Percentiles rank a stretch among this genome's conserved stretches.
phyloP scores from a whole-genome alignment of 2,888 invertebrate genomes.

The Lycocerus yunnanus region DNA sequence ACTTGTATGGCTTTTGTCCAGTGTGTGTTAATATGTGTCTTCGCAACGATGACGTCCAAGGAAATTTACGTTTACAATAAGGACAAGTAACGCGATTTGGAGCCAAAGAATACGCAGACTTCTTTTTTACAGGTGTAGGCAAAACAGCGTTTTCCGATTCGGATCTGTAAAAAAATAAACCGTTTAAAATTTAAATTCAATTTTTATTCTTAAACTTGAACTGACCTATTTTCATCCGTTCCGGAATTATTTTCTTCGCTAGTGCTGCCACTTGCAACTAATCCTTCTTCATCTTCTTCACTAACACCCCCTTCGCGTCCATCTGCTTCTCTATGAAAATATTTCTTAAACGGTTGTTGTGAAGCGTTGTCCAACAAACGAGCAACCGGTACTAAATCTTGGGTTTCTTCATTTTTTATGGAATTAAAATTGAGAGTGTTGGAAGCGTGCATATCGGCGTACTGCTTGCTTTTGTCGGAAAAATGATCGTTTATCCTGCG shows the following conservation, averaged over 20 bases:
- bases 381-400: constrained; percentile 79
- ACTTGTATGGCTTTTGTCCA: constrained; percentile 95
- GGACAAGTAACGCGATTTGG: constrained; percentile 94
- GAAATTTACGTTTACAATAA: constrained; percentile 91
- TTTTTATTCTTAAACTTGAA: constrained; percentile 29
- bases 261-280: constrained; percentile 76
- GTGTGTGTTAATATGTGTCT: constrained; percentile 95
- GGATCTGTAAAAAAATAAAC: constrained; percentile 59
- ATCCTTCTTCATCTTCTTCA: constrained; percentile 79
- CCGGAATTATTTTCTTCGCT: constrained; percentile 85
- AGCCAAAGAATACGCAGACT: constrained; percentile 93
- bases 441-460: neutral
- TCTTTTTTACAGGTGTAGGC: constrained; percentile 73
- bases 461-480: constrained; percentile 19
- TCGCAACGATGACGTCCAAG: constrained; percentile 95
- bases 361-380: constrained; percentile 76
- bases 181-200: neutral
- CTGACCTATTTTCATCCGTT: constrained; percentile 78
- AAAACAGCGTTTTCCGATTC: constrained; percentile 64
- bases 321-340: constrained; percentile 60
- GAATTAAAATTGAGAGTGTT: constrained; percentile 16
- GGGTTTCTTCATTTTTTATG: constrained; percentile 56
- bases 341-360: constrained; percentile 66
- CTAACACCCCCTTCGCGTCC: constrained; percentile 57
- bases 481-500: neutral